These are phyloP conservation scores for Lagopus leucura DNA, from an alignment of 2,113 vertebrate genomes.

Conservation along the genomic window DNA sequence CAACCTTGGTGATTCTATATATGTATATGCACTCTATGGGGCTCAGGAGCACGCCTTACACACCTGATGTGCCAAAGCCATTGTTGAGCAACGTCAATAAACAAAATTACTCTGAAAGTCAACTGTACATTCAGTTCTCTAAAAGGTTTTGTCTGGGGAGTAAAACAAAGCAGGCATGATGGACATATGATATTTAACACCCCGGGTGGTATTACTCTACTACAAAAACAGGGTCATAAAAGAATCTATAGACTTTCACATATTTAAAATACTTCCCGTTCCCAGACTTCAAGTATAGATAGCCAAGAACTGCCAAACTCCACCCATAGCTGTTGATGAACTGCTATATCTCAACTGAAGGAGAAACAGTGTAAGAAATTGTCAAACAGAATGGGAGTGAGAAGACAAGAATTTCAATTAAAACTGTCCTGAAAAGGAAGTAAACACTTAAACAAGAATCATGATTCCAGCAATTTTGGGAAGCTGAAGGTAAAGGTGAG, in stretches of 20 bases:
- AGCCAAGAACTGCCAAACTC: not conserved
- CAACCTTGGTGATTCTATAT: too few species aligned
- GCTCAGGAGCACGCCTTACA: not conserved
- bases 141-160: accelerated
- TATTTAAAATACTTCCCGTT: not conserved
- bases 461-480: not conserved
- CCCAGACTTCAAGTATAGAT: not conserved
- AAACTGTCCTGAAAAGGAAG: not conserved
- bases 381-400: not conserved
- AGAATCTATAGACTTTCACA: not conserved
- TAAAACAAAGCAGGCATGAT: not conserved
- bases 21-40: not conserved
- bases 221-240: not conserved
- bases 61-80: not conserved
- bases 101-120: not conserved
- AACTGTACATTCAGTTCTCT: accelerated
- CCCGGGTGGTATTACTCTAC: not conserved
- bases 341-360: not conserved
- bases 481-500: not conserved
- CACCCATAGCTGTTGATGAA: not conserved
- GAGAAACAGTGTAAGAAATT: not conserved
- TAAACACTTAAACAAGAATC: not conserved
- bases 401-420: not conserved
- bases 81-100: not conserved
- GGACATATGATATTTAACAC: not conserved